Conservation (phyloP, 2,797 vertebrate species). For the Apogon hyalosoma region DNA sequence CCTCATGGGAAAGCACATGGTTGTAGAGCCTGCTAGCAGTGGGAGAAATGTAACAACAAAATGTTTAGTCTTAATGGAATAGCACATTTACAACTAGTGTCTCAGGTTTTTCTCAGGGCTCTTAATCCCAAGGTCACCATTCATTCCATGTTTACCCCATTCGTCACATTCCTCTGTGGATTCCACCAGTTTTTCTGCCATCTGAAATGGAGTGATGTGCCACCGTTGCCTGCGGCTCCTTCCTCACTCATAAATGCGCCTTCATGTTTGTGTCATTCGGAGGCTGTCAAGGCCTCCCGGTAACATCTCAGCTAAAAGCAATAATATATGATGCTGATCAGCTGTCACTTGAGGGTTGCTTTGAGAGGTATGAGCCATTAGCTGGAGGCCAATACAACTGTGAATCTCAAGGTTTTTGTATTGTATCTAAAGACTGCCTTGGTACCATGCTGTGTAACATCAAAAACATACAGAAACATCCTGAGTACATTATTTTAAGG, state of each 20-base stretch:
- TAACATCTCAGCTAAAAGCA: conserved; percentile 39
- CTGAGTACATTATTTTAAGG: neutral
- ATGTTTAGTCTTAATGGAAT: conserved; percentile 1
- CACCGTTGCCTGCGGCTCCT: neutral
- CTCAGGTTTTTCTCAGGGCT: neutral
- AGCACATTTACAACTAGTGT: neutral
- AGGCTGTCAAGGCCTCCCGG: conserved; percentile 19
- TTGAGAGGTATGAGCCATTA: conserved; percentile 19
- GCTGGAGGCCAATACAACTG: conserved; percentile 16
- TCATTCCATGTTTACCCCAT: conserved; percentile 11
- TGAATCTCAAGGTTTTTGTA: neutral
- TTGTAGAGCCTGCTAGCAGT: neutral
- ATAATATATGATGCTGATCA: conserved; percentile 36
- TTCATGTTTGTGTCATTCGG: conserved; percentile 13
- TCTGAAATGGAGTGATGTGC: conserved; percentile 22
- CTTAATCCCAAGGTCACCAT: conserved; percentile 25
- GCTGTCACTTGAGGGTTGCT: conserved; percentile 32
- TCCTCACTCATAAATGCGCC: conserved; percentile 22
- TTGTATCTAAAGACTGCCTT: neutral
- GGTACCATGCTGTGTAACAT: neutral
- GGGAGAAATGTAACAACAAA: neutral
- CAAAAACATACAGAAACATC: neutral
- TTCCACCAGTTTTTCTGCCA: neutral
- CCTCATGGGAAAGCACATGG: neutral
- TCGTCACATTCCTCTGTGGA: conserved; percentile 14